Base-by-base conservation (phyloP, 1,140 invertebrate genomes). In the Panagrolaimus sp. region DNA sequence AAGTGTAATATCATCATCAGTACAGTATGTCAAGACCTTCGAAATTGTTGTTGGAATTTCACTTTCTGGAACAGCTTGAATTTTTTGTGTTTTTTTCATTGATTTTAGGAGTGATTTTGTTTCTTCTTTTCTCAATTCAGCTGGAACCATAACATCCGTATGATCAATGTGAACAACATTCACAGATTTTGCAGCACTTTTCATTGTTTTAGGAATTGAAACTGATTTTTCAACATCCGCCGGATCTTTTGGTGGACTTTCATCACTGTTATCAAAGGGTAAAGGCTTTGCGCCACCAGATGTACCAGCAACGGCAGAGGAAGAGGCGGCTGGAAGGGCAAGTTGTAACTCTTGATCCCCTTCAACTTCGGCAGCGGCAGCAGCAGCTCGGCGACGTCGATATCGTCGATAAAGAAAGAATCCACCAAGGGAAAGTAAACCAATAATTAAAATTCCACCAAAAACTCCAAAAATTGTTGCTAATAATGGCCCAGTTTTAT, bases 1-100 rank as follows among this genome's bases (percentile, higher is more conserved):
- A 12, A 38, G 26, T 12, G 69, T 71, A 58, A 71, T 71, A 38
- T 67, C 43, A 62, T 71, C 65, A 32, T 69, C 44, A 44, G 70
- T 72, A 43, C 65, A 28, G 62, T 70, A 48, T 1, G 67, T 72
- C 12, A 65, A 17, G 6, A 63, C 43, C 38, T 71, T 65, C 17
- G 38, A 52, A 45, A 72, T 38, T 5, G 12, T 5, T 15, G 44
- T 32, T 17, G 38, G 17, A 12, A 15, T 43, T n/a, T 43, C 38
- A 17, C 63, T 26, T 17, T 45, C n/a, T 8, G 28, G 38, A 4
- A 65, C 38, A 44, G 63, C 63, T 28, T 58, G 21, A 21, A 58
- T 26, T 58, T 58, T 58, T 3, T 21, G 52, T 28, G 21, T 21
- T 28, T 58, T 58, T 21, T 58, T 58, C 52, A 58, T 21, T 3